Evolutionary conservation across 2,888 invertebrate species (phyloP).

Genomic region (Metacarcinus magister): DNA sequence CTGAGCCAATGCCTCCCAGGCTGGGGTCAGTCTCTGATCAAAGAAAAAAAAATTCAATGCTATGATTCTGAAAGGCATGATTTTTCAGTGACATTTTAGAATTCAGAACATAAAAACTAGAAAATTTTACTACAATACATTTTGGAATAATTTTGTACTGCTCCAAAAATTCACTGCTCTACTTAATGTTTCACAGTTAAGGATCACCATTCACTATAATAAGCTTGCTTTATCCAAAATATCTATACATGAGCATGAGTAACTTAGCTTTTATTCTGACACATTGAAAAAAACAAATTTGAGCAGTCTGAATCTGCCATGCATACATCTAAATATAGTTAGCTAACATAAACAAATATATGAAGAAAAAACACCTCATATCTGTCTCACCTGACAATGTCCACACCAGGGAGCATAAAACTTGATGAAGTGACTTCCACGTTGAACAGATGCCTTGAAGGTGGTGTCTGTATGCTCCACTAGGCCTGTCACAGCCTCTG

Average conservation of each 20-base stretch:
- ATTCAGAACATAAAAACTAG: background rate
- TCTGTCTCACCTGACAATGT: constrained; percentile 89
- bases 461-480: constrained; percentile 87
- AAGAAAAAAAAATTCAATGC: background rate
- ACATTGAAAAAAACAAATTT: background rate
- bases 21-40: constrained; percentile 90
- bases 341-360: background rate
- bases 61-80: background rate
- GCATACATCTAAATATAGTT: background rate
- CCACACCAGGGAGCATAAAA: constrained; percentile 97
- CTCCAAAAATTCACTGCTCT: background rate
- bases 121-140: background rate
- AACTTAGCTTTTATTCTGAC: background rate
- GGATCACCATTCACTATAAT: background rate
- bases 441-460: constrained; percentile 87
- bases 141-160: background rate
- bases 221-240: background rate
- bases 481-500: constrained; percentile 88
- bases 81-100: background rate
- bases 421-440: constrained; percentile 93
- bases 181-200: background rate
- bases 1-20: constrained; percentile 93
- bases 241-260: background rate
- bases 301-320: background rate
- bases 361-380: background rate